Evolutionary conservation across 2,888 invertebrate genomes (phyloP).

Genomic region (Saturnia japonica): DNA sequence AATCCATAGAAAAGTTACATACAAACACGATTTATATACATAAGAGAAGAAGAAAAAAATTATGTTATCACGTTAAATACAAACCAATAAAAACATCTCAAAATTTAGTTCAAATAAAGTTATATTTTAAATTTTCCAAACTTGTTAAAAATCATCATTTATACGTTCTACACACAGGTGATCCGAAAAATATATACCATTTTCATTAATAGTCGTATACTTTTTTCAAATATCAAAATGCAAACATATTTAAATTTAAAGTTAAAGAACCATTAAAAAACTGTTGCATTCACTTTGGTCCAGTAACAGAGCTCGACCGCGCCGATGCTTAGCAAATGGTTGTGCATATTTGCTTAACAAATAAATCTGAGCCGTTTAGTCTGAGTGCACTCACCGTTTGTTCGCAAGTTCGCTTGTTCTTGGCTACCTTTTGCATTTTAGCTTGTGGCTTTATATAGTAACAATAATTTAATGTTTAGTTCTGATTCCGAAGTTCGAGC

Average conservation of each 20-base stretch:
- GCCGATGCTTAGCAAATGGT: constrained; percentile 50
- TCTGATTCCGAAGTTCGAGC: background rate
- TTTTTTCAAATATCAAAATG: background rate
- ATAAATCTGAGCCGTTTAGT: constrained; percentile 28
- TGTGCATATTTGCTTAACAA: constrained; percentile 46
- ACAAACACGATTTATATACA: no score
- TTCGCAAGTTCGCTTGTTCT: constrained; percentile 17
- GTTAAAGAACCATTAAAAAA: constrained; percentile 13
- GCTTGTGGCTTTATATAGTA: background rate
- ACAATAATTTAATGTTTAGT: background rate
- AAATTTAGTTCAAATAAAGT: no score
- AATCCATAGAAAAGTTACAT: no score
- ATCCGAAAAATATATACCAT: background rate
- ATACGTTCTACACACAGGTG: no score
- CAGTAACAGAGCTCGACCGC: constrained; percentile 37
- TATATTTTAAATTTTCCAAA: no score
- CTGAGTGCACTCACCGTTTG: constrained; percentile 17
- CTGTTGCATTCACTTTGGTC: constrained; percentile 16
- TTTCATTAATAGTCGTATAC: background rate
- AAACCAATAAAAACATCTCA: no score
- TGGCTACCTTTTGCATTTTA: constrained; percentile 7
- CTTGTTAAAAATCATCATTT: no score
- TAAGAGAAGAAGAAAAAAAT: no score
- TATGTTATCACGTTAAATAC: no score
- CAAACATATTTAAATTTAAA: constrained; percentile 3